These are phyloP conservation scores for Xerus inauris DNA, from an alignment of 2,113 vertebrate genomes.

Conservation along the genomic window DNA sequence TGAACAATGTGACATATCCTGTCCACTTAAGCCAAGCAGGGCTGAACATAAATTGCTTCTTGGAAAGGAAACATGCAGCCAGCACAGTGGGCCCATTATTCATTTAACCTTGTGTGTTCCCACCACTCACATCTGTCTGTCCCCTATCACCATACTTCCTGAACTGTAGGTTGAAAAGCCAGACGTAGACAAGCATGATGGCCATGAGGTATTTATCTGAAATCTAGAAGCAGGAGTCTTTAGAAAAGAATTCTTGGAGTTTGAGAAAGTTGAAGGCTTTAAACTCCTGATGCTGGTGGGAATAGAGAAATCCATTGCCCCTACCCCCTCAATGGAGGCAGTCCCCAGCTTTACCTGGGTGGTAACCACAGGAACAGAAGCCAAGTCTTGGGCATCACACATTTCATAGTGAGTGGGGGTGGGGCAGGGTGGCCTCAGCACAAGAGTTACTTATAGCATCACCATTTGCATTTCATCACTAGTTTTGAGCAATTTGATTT, in stretches of 20 bases:
- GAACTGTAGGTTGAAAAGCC: neutral
- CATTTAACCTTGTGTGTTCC: too few relatives aligned
- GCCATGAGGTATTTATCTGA: conserved; percentile 70
- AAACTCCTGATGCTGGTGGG: conserved; percentile 9
- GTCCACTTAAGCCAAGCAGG: too few relatives aligned
- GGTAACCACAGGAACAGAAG: neutral
- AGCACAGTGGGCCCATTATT: too few relatives aligned
- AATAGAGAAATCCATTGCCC: neutral
- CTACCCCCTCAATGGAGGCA: neutral
- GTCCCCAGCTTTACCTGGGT: conserved; percentile 62
- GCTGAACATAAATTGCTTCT: too few relatives aligned
- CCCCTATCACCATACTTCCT: neutral
- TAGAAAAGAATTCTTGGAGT: conserved; percentile 66
- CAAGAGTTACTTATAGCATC: neutral
- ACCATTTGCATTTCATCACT: neutral
- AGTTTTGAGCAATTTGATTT: neutral
- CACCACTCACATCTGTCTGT: too few relatives aligned
- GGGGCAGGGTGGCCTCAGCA: neutral
- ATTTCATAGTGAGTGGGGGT: neutral
- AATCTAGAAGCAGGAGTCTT: conserved; percentile 74
- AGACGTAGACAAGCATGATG: neutral
- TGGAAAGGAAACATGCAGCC: too few relatives aligned
- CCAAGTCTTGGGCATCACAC: neutral
- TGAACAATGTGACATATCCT: too few relatives aligned
- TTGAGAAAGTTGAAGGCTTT: conserved; percentile 77